Evolutionary conservation across 1,140 invertebrate species (phyloP), one percentile per base, ranked within the genome.

Genomic region (Solenopsis fugax): DNA sequence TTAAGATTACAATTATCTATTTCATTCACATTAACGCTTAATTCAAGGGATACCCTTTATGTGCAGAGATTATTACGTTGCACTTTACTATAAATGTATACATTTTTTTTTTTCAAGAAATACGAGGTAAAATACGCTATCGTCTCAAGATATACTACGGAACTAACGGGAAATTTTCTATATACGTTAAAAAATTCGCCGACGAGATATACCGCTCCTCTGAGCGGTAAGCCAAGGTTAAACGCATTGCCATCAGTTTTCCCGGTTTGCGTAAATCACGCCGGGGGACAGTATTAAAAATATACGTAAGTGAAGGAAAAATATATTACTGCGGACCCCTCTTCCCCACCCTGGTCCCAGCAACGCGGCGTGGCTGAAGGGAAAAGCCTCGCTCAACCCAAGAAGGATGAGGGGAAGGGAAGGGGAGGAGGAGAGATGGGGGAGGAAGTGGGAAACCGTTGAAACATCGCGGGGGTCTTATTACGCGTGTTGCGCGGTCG

Each of bases 381-480:
- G 24, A 87, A 85, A 85, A 69, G 37, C 48, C 48, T 45, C 58
- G 16, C 72, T n/a, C 24, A 16, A 64, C 41, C 13, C 24, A 67
- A 78, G 62, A 56, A 67, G 60, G 41, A 78, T 60, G 76, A 71
- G 41, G 62, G 21, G 9, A 21, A 71, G 41, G 62, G 21, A 5
- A 21, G 6, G 41, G 48, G 5, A 48, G 48, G 37, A 5, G 48
- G 12, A 29, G 41, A 4, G n/a, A 50, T 21, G 37, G 24, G n/a
- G 24, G 13, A 18, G 1, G 7, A 48, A 56, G 21, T 37, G 58
- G 60, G 54, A 87, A 62, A 50, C 24, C 60, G 87, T 88, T 85
- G 91, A 92, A 93, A 91, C 91, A 90, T 92, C 86, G 90, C 81
- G 89, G 80, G 78, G 81, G 87, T 89, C 92, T 93, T 92, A 93